A percentile compares a stretch with the other conserved stretches of the same genome.
phyloP scores from a whole-genome alignment of 2,888 invertebrate genomes.

The Cerceris ruficornis region DNA sequence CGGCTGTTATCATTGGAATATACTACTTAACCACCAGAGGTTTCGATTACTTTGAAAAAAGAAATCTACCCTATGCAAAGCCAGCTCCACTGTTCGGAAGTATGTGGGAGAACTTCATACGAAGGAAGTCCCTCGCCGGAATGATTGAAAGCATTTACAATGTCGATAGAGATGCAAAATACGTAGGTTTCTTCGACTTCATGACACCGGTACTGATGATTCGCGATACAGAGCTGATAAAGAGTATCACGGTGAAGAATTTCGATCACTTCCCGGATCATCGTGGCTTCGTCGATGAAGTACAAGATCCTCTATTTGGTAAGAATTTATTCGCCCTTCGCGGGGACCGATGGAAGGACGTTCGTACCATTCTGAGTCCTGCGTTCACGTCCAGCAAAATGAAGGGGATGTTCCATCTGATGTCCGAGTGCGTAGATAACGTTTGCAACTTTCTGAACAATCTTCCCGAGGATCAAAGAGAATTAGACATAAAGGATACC shows the following conservation, averaged over 20 bases:
- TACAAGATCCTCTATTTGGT: constrained; percentile 58
- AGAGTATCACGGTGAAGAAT: constrained; percentile 64
- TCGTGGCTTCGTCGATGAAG: constrained; percentile 62
- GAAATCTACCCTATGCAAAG: constrained; percentile 52
- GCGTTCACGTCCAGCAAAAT: constrained; percentile 85
- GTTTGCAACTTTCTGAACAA: constrained; percentile 65
- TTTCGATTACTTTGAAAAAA: constrained; percentile 43
- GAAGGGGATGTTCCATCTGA: constrained; percentile 83
- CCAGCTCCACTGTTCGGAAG: constrained; percentile 53
- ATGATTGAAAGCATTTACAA: constrained; percentile 48
- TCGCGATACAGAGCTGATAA: constrained; percentile 74
- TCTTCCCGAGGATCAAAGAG: constrained; percentile 21
- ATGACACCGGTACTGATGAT: constrained; percentile 66
- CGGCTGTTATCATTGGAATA: background rate
- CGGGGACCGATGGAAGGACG: constrained; percentile 83
- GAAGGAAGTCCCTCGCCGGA: constrained; percentile 22
- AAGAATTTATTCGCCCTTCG: constrained; percentile 62
- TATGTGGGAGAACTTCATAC: constrained; percentile 34
- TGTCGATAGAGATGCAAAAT: constrained; percentile 52
- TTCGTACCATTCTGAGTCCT: constrained; percentile 83
- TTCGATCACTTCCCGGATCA: constrained; percentile 61
- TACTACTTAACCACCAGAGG: constrained; percentile 9
- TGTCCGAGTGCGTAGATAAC: constrained; percentile 76
- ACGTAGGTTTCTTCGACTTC: constrained; percentile 68
- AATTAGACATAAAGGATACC: constrained; percentile 73